Conservation (phyloP, 30 jellyfish, hydroid and myxozoan species). For the Pseudorhiza aurosa region DNA sequence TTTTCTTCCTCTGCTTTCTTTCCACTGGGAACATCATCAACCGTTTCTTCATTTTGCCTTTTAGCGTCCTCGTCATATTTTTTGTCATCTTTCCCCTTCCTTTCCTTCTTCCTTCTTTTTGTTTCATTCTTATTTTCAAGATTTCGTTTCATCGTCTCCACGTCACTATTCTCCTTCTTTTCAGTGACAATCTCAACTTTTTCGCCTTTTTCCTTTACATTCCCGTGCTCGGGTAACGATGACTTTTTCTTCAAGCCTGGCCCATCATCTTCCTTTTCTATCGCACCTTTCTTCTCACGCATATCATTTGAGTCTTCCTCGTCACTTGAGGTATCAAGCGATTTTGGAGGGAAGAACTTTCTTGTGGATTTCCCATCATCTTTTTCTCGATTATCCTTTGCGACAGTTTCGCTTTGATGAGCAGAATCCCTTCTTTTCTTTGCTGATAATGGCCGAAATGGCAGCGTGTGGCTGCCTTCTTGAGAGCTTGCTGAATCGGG, state of each 20-base stretch:
- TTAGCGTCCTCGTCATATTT: not conserved
- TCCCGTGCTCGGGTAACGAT: not conserved
- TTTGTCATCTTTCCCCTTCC: not conserved
- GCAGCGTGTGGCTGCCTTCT: constrained; percentile 22
- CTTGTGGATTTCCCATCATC: not conserved
- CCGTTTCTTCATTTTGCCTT: not conserved
- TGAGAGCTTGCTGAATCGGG: constrained; percentile 41
- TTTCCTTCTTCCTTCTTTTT: not conserved
- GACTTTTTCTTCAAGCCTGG: not conserved
- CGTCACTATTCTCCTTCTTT: not conserved
- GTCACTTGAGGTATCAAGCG: constrained; percentile 19
- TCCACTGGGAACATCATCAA: not conserved
- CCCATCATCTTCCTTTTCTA: not conserved
- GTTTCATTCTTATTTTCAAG: not conserved
- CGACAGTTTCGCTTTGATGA: not conserved
- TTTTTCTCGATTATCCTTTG: not conserved
- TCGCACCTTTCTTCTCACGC: not conserved
- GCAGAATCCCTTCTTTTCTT: not conserved
- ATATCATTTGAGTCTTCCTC: constrained; percentile 2
- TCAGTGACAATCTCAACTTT: not conserved
- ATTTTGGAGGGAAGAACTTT: not conserved
- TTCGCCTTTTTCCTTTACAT: not conserved
- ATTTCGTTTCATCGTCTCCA: not conserved
- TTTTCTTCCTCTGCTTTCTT: too few relatives aligned
- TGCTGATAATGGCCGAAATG: constrained; percentile 66